Evolutionary conservation across 1,140 invertebrate species (phyloP).

Genomic region (Zaprionus kolodkinae): DNA sequence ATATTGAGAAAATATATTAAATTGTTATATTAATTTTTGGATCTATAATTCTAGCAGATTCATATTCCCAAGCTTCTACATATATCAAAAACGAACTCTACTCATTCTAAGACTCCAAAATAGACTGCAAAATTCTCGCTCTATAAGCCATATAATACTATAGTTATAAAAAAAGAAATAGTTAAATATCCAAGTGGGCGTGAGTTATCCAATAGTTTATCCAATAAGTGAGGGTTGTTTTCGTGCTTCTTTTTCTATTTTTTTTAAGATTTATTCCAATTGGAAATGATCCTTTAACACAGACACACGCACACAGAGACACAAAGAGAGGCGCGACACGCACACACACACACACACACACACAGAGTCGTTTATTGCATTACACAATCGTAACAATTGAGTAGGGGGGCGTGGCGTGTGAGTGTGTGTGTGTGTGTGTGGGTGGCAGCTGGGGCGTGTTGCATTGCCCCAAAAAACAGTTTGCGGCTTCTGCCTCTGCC

Average conservation of each 20-base stretch:
- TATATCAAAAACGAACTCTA: not conserved
- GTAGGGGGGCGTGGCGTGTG: not conserved
- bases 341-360: conserved; percentile 12
- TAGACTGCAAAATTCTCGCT: not conserved
- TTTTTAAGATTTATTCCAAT: conserved; percentile 24
- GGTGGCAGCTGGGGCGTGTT: not conserved
- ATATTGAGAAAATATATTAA: not conserved
- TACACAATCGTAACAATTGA: conserved; percentile 58
- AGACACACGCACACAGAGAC: conserved; percentile 26
- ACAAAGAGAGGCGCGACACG: conserved; percentile 25
- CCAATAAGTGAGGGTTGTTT: conserved; percentile 44
- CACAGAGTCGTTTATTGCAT: conserved; percentile 48
- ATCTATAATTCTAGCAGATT: not conserved
- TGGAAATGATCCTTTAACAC: conserved; percentile 21
- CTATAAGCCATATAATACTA: not conserved
- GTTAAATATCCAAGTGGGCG: conserved; percentile 36
- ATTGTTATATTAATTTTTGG: not conserved
- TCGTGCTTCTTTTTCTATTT: not conserved
- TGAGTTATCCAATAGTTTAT: conserved; percentile 64
- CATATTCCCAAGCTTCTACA: no score
- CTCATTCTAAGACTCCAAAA: not conserved
- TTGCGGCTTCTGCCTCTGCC: not conserved
- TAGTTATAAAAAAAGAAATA: not conserved
- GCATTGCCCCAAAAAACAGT: not conserved
- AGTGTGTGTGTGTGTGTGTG: conserved; percentile 5